A percentile compares a stretch with the other conserved stretches of the same genome.
Evolutionary conservation across 2,797 vertebrate species (phyloP).

Genomic region (Podarcis lilfordi): DNA sequence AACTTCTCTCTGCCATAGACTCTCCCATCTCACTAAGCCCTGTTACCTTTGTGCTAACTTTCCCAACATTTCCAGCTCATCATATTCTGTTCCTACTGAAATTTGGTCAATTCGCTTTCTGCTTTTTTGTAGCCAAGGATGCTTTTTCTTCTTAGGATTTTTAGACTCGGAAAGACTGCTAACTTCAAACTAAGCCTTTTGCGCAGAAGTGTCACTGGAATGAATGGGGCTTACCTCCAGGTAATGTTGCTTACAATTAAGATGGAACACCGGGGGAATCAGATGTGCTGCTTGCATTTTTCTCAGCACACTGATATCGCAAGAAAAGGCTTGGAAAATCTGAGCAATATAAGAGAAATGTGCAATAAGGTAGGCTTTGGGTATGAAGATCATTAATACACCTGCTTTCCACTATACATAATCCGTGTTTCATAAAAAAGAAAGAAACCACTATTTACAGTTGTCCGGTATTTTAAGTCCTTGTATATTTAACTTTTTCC

Average conservation of each 20-base stretch:
- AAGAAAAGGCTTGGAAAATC: neutral
- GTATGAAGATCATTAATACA: neutral
- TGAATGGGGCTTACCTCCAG: neutral
- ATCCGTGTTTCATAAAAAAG: neutral
- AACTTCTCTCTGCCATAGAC: too few species aligned
- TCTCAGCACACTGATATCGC: neutral
- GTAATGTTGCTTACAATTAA: neutral
- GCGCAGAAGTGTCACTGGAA: neutral
- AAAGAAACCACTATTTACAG: neutral
- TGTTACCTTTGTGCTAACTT: neutral
- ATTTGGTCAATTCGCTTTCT: too few species aligned
- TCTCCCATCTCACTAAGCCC: too few species aligned
- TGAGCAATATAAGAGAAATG: neutral
- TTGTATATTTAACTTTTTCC: constrained; percentile 42
- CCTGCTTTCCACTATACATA: neutral
- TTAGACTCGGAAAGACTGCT: neutral
- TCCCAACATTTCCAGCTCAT: neutral
- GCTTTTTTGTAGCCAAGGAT: neutral
- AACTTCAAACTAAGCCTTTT: neutral
- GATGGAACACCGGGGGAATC: neutral
- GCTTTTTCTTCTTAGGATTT: neutral
- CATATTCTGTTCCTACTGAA: too few species aligned
- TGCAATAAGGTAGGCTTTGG: neutral
- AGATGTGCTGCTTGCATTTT: neutral
- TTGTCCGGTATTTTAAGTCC: neutral